These are phyloP conservation scores for Cybosia mesomella DNA, from an alignment of 2,888 invertebrate genomes.

Conservation along the genomic window DNA sequence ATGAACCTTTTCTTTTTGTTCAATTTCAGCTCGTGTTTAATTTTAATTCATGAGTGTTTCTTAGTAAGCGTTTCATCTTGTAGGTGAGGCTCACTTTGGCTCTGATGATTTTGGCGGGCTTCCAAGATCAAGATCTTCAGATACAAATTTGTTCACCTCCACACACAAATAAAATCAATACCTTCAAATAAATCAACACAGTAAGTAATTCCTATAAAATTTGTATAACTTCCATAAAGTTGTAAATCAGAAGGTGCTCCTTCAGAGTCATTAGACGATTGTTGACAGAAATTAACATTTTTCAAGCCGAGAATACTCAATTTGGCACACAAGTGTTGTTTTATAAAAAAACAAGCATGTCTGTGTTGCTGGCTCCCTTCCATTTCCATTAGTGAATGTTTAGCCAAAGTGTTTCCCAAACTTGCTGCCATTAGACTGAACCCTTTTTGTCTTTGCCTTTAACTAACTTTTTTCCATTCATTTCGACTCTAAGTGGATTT, in stretches of 20 bases:
- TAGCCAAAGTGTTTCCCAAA: slow-evolving; percentile 85
- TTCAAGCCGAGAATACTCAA: slow-evolving; percentile 55
- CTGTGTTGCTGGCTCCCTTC: slow-evolving; percentile 78
- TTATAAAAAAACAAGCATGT: slow-evolving; percentile 74
- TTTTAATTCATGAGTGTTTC: not conserved
- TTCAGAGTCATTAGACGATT: not conserved
- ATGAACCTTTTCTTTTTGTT: no score
- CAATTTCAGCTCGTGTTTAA: not conserved
- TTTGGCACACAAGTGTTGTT: slow-evolving; percentile 72
- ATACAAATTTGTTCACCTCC: no score
- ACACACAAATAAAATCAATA: no score
- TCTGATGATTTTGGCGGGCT: no score
- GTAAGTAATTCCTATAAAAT: no score
- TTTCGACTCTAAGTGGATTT: slow-evolving; percentile 72
- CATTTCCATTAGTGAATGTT: slow-evolving; percentile 86
- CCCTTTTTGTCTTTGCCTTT: slow-evolving; percentile 81
- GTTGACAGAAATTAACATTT: slow-evolving; percentile 27
- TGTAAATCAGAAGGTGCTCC: no score
- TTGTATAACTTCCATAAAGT: no score
- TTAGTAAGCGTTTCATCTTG: no score
- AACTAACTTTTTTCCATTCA: slow-evolving; percentile 76
- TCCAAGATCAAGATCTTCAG: no score
- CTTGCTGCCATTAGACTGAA: slow-evolving; percentile 79
- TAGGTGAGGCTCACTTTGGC: no score
- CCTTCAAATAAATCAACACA: no score